Evolutionary conservation across 2,888 invertebrate genomes (phyloP).

Genomic region (Cataglyphis altisquamis): DNA sequence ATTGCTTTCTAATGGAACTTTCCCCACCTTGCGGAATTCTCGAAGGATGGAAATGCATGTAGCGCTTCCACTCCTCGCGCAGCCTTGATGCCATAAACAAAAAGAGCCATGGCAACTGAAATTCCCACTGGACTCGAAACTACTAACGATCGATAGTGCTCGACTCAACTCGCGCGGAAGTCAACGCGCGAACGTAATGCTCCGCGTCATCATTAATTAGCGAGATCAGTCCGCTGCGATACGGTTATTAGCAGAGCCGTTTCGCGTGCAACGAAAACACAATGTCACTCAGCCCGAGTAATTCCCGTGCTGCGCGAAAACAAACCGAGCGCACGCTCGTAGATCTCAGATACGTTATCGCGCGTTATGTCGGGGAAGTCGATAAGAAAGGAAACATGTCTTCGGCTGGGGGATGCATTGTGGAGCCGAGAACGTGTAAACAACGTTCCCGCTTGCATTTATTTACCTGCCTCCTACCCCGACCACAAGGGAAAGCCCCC

Average conservation of each 20-base stretch:
- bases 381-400: conserved; percentile 57
- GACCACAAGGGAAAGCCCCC: not conserved
- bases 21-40: not conserved
- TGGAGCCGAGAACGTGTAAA: conserved; percentile 61
- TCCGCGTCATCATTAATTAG: conserved; percentile 41
- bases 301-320: conserved; percentile 38
- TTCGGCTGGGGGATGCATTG: conserved; percentile 16
- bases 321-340: conserved; percentile 34
- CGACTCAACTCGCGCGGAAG: not conserved
- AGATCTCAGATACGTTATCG: conserved; percentile 67
- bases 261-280: conserved; percentile 35
- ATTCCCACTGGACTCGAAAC: conserved; percentile 25
- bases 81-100: conserved; percentile 14
- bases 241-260: conserved; percentile 28
- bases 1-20: conserved; percentile 1
- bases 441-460: conserved; percentile 57
- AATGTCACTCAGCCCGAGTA: conserved; percentile 10
- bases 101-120: conserved; percentile 26
- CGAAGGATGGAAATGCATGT: conserved; percentile 3
- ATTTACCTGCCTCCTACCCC: conserved; percentile 45
- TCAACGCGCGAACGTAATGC: conserved; percentile 29
- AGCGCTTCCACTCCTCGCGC: not conserved
- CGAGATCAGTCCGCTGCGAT: conserved; percentile 22
- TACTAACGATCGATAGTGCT: conserved; percentile 32
- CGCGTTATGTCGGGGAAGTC: conserved; percentile 44